phyloP scores from a whole-genome alignment of 2,113 vertebrate genomes.

The Romanogobio albipinnatus region DNA sequence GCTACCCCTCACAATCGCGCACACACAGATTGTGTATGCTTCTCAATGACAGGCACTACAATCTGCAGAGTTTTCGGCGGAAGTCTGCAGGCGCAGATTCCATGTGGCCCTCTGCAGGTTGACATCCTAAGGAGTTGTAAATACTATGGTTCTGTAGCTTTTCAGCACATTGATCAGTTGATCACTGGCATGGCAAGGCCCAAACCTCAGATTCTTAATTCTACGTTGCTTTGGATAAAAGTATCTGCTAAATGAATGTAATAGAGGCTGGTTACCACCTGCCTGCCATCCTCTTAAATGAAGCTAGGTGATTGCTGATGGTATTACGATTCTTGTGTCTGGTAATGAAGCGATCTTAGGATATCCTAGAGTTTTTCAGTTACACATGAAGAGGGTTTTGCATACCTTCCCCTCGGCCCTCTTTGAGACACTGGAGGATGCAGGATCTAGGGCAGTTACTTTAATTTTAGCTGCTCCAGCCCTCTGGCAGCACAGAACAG shows the following conservation, averaged over 20 bases:
- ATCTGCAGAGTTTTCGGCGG: too few species aligned
- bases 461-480: constrained; percentile 77
- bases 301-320: neutral
- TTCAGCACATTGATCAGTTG: neutral
- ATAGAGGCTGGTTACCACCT: neutral
- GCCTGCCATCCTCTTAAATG: neutral
- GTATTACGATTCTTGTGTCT: neutral
- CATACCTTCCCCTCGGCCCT: constrained; percentile 54
- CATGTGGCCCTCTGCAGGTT: neutral
- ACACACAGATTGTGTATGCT: too few species aligned
- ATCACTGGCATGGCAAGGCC: neutral
- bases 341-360: neutral
- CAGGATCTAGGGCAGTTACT: constrained; percentile 73
- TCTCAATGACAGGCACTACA: too few species aligned
- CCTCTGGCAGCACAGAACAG: constrained; percentile 69
- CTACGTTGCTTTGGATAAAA: neutral
- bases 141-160: neutral
- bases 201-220: neutral
- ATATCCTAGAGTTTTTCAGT: neutral
- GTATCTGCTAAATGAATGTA: neutral
- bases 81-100: too few species aligned
- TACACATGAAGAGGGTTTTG: constrained; percentile 26
- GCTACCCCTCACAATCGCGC: too few species aligned
- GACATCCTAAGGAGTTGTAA: neutral
- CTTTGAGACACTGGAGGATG: constrained; percentile 65